These are phyloP conservation scores for Riptortus pedestris DNA, from an alignment of 1,140 invertebrate species.

Conservation along the genomic window DNA sequence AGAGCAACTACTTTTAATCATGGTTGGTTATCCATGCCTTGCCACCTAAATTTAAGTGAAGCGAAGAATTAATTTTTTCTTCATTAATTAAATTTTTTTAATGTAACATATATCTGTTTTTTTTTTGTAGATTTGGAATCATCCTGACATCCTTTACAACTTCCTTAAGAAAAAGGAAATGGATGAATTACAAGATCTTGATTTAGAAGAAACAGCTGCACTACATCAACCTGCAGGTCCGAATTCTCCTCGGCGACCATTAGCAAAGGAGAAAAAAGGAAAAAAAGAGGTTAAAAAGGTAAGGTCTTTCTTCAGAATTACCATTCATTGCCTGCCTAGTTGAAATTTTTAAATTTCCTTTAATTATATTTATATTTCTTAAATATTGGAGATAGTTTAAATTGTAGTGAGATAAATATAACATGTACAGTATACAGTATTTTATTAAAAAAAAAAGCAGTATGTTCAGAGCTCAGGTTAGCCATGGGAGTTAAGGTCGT, in stretches of 20 bases:
- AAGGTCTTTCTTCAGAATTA: background rate
- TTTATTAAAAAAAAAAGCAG: too few species aligned
- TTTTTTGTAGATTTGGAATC: constrained; percentile 85
- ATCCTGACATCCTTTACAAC: constrained; percentile 92
- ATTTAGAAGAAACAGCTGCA: constrained; percentile 53
- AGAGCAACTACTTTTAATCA: too few species aligned
- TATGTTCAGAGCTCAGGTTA: too few species aligned
- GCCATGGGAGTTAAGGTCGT: too few species aligned
- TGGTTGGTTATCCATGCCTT: too few species aligned
- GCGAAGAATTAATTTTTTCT: background rate
- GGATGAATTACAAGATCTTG: constrained; percentile 77
- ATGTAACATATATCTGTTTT: background rate
- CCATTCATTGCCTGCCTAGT: background rate
- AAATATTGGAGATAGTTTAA: too few species aligned
- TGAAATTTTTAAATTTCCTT: too few species aligned
- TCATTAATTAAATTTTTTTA: background rate
- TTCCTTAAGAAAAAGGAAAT: constrained; percentile 73
- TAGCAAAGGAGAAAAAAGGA: constrained; percentile 23
- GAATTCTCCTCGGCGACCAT: constrained; percentile 22
- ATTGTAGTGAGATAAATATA: too few species aligned
- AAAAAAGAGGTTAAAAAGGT: constrained; percentile 23
- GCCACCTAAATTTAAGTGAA: too few species aligned
- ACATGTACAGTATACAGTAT: too few species aligned
- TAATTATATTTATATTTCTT: too few species aligned
- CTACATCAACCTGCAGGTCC: constrained; percentile 36